Conservation (phyloP, 2,888 invertebrate genomes). For the Drosophila gaucha region DNA sequence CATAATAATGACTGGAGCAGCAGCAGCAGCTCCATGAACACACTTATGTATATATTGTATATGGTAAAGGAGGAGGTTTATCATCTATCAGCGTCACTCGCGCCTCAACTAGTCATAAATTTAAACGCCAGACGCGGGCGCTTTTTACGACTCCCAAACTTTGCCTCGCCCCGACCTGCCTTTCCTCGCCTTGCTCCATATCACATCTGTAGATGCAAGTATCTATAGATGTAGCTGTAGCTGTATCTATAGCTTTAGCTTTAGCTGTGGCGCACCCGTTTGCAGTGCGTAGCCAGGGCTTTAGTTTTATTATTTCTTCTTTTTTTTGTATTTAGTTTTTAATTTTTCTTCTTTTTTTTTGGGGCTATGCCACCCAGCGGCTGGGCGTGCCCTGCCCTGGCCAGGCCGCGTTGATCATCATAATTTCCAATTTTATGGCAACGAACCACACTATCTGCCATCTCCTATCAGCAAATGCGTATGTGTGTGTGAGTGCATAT, state of each 20-base stretch:
- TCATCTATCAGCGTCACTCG: conserved; percentile 62
- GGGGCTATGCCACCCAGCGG: conserved; percentile 11
- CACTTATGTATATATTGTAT: neutral
- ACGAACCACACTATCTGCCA: conserved; percentile 43
- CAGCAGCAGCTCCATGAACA: conserved; percentile 4
- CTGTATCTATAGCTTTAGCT: conserved; percentile 4
- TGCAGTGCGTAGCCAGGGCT: conserved; percentile 29
- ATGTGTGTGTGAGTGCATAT: conserved; percentile 22
- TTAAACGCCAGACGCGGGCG: conserved; percentile 52
- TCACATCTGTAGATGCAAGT: conserved; percentile 15
- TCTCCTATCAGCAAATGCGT: conserved; percentile 32
- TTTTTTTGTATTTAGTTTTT: neutral
- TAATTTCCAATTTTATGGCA: conserved; percentile 62
- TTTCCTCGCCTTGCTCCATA: conserved; percentile 16
- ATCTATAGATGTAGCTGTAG: conserved; percentile 8
- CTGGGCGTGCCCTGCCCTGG: conserved; percentile 35
- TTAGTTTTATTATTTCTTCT: conserved; percentile 1
- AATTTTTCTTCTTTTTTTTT: conserved; percentile 1
- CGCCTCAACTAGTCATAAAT: conserved; percentile 59
- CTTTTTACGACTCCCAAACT: conserved; percentile 44
- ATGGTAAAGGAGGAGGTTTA: conserved; percentile 33
- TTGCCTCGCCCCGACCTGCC: conserved; percentile 5
- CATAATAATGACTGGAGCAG: conserved; percentile 38
- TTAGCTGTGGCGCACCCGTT: conserved; percentile 44
- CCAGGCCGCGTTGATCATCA: conserved; percentile 50